These are phyloP conservation scores for Kryptolebias ocellatus DNA, from an alignment of 2,797 vertebrate species.

Conservation along the genomic window DNA sequence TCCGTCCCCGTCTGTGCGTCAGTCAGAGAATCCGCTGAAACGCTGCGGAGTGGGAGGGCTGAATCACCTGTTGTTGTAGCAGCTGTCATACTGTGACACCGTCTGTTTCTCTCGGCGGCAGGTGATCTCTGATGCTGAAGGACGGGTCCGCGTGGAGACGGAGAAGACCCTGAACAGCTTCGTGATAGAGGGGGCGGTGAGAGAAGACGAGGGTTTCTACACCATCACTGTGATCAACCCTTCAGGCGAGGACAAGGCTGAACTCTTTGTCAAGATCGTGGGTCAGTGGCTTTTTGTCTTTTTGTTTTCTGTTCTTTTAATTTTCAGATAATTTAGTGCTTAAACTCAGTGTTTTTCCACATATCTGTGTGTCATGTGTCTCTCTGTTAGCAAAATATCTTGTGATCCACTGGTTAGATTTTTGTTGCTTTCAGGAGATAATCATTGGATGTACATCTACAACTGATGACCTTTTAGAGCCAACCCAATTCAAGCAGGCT, in stretches of 20 bases:
- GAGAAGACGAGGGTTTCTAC: constrained; percentile 84
- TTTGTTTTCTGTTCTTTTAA: background rate
- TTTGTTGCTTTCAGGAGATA: no score
- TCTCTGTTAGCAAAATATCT: no score
- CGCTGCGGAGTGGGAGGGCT: constrained; percentile 31
- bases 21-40: constrained; percentile 25
- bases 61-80: constrained; percentile 42
- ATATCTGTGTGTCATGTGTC: background rate
- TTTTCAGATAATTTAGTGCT: background rate
- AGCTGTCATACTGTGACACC: constrained; percentile 7
- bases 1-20: constrained; percentile 41
- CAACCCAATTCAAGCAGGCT: no score
- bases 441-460: no score
- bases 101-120: constrained; percentile 43
- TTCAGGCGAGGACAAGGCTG: constrained; percentile 84
- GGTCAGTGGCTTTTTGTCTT: constrained; percentile 75
- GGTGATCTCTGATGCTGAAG: constrained; percentile 79
- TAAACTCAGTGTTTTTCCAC: background rate
- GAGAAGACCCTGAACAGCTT: constrained; percentile 84
- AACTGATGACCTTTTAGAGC: no score
- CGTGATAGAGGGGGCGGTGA: constrained; percentile 88
- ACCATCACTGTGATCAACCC: constrained; percentile 88
- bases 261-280: constrained; percentile 85
- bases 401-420: no score
- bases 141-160: constrained; percentile 83